phyloP scores from a whole-genome alignment of 2,113 vertebrate genomes.

The Corvus hawaiiensis region DNA sequence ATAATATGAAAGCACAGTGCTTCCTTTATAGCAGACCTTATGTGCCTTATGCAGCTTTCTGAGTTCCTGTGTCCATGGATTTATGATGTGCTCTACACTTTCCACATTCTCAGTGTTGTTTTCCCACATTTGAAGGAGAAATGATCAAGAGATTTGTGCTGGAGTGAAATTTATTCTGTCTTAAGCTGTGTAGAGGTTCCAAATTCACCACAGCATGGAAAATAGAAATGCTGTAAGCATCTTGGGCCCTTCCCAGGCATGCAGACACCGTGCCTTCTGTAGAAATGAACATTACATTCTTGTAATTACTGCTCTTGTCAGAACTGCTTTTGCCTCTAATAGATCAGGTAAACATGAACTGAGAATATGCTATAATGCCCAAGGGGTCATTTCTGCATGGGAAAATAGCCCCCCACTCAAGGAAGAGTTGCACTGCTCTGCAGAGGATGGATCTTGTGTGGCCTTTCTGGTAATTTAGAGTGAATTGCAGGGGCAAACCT shows the following conservation, averaged over 20 bases:
- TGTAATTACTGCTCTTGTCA: conserved; percentile 17
- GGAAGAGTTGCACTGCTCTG: background rate
- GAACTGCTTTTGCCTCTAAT: conserved; percentile 11
- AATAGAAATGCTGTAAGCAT: conserved; percentile 73
- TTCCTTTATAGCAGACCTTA: conserved; percentile 73
- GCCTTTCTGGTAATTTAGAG: background rate
- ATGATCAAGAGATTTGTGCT: conserved; percentile 78
- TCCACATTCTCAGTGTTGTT: conserved; percentile 74
- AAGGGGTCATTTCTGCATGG: background rate
- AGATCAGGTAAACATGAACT: conserved; percentile 39
- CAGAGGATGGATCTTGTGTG: background rate
- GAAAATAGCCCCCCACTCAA: background rate
- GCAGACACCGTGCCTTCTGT: conserved; percentile 48
- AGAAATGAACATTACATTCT: conserved; percentile 43
- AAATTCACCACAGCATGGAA: conserved; percentile 78
- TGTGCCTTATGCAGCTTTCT: conserved; percentile 73
- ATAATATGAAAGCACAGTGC: conserved; percentile 78
- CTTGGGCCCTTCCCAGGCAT: conserved; percentile 63
- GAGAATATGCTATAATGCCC: background rate
- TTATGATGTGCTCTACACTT: conserved; percentile 77
- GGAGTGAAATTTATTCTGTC: conserved; percentile 78
- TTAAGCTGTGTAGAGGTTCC: conserved; percentile 74
- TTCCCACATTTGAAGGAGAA: conserved; percentile 79
- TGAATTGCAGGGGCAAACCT: background rate
- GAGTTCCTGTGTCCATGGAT: conserved; percentile 76